Evolutionary conservation across 2,113 vertebrate genomes (phyloP).

Genomic region (Malurus cyaneus): DNA sequence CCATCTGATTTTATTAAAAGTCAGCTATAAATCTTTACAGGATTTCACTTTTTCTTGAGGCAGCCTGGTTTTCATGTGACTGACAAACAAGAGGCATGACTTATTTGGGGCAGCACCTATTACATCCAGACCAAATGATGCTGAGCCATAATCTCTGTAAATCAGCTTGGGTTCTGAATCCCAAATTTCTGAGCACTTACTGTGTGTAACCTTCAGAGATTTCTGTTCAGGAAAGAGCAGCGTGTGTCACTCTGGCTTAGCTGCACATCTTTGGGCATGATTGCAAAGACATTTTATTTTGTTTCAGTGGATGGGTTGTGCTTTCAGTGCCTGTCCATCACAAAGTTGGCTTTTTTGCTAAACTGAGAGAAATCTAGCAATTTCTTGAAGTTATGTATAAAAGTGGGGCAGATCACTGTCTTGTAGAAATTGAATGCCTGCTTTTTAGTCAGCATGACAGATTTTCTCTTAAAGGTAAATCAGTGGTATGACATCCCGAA

Average conservation of each 20-base stretch:
- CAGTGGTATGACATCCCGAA: background rate
- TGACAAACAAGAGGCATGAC: background rate
- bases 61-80: background rate
- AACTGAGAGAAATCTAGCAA: background rate
- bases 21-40: background rate
- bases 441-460: background rate
- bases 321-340: background rate
- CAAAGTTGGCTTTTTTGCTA: background rate
- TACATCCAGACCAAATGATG: background rate
- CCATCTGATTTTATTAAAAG: background rate
- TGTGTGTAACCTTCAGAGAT: background rate
- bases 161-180: background rate
- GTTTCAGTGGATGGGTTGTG: background rate
- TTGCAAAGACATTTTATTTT: background rate
- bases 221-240: background rate
- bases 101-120: background rate
- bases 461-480: background rate
- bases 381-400: background rate
- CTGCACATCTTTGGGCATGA: background rate
- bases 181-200: background rate
- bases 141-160: background rate
- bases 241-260: background rate
- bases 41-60: background rate
- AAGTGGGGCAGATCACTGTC: background rate
- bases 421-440: background rate